Percentiles rank a stretch among this genome's conserved stretches.
phyloP scores from a whole-genome alignment of 2,113 vertebrate species.

The Chlorodrepanis virens region DNA sequence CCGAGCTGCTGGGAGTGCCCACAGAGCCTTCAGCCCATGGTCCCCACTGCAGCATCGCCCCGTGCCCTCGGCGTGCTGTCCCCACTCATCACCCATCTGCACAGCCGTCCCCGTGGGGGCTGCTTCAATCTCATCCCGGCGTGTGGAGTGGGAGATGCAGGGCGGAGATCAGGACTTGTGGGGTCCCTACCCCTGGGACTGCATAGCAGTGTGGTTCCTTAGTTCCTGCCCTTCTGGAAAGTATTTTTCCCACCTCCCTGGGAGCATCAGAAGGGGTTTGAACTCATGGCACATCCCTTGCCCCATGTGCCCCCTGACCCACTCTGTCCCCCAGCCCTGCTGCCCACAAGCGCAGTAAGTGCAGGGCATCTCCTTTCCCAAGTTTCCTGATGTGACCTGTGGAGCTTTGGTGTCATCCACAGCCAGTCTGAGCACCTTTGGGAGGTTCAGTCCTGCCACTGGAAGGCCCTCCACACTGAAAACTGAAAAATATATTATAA shows the following conservation, averaged over 20 bases:
- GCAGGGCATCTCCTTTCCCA: neutral
- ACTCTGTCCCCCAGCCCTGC: accelerated
- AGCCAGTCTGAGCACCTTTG: neutral
- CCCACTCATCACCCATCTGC: neutral
- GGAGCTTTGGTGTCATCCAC: neutral
- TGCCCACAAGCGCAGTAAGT: neutral
- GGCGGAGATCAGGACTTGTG: accelerated
- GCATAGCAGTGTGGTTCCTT: accelerated
- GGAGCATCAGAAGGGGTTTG: neutral
- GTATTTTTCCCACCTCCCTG: neutral
- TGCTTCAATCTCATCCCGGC: neutral
- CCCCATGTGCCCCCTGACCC: accelerated
- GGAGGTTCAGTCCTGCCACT: neutral
- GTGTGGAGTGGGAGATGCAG: neutral
- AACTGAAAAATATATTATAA: neutral
- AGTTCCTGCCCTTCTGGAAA: neutral
- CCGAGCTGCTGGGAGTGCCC: neutral
- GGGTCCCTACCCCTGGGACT: neutral
- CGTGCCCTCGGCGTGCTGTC: accelerated
- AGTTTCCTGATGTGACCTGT: neutral
- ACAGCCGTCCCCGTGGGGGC: accelerated
- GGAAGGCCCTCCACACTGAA: neutral
- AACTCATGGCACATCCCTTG: neutral
- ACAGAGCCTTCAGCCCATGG: accelerated
- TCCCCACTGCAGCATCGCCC: neutral